Percentiles rank a stretch among this genome's conserved stretches.
Conservation (phyloP, 1,140 invertebrate species). For the Leptopilina clavipes region DNA sequence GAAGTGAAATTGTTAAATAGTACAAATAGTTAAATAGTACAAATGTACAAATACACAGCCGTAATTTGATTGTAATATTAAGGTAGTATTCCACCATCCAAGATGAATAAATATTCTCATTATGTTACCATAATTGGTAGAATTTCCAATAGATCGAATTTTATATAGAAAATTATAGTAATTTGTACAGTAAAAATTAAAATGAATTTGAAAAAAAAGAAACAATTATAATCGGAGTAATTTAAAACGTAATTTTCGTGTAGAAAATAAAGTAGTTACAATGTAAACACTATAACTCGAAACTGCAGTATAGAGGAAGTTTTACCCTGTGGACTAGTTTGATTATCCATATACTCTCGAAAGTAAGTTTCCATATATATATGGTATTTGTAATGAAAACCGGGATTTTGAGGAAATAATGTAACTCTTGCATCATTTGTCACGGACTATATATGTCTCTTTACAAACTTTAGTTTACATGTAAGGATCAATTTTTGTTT, state of each 20-base stretch:
- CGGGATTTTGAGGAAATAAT: background rate
- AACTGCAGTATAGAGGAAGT: background rate
- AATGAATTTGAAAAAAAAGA: too few relatives aligned
- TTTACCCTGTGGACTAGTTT: conserved; percentile 15
- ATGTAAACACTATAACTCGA: background rate
- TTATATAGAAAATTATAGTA: too few relatives aligned
- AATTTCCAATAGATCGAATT: too few relatives aligned
- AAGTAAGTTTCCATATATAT: conserved; percentile 6
- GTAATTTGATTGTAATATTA: too few relatives aligned
- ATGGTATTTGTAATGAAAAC: background rate
- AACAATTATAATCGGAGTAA: background rate
- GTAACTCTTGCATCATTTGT: background rate
- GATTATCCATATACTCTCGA: conserved; percentile 3
- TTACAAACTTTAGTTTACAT: background rate
- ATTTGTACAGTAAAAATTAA: too few relatives aligned
- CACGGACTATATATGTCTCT: background rate
- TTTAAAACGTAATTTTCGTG: background rate
- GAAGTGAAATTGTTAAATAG: too few relatives aligned
- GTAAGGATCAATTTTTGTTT: too few relatives aligned
- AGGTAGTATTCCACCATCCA: too few relatives aligned
- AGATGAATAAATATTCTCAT: too few relatives aligned
- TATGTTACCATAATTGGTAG: too few relatives aligned
- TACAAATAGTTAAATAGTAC: too few relatives aligned
- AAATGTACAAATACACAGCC: too few relatives aligned
- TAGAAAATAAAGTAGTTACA: background rate